Base-by-base conservation (phyloP, 2,113 vertebrate genomes). In the Phaetusa simplex region DNA sequence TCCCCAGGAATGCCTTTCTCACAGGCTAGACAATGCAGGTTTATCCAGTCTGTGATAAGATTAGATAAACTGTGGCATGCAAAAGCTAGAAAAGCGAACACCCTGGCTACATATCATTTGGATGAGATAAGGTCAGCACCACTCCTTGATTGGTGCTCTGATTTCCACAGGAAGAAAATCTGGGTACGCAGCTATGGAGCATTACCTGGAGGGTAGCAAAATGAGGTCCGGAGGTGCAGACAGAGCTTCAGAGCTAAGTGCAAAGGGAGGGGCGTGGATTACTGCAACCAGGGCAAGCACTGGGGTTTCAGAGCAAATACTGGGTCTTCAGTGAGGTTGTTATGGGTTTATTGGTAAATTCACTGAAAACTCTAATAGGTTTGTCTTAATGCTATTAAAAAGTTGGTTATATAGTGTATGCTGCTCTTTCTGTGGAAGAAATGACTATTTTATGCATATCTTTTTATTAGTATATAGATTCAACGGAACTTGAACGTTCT, bases 391-490 rank as follows among this genome's bases (percentile, higher is more conserved):
- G 2, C 14, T 47, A 11, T 80, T 62, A 9, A 38, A 23, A 78
- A 53, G 29, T 85, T 92, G 40, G 6, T 65, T 59, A 9, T 90
- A 9, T 15, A 55, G 6, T 56, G 2, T 71, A 36, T 76, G 27
- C n/a, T 76, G 36, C 29, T 91, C 36, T 72, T 88, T 61, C 45
- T 89, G 61, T 91, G 62, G n/a, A 71, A 83, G 24, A 92, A 76
- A 74, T 49, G 34, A 45, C 58, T 56, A 56, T 90, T 81, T 82
- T 53, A 61, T 83, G 29, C 42, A 3, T 95, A 1, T 72, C 85
- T 96, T 92, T 97, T 79, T 92, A 61, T 82, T 64, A 98, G 98
- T 98, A 98, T 47, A 98, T 98, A 97, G 98, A 98, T 76, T 98
- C 98, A 67, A 94, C 97, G 52, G 98, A 98, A 32, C 97, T 98